Evolutionary conservation across 2,797 vertebrate species (phyloP).

Genomic region (Sebastes matsubarae): DNA sequence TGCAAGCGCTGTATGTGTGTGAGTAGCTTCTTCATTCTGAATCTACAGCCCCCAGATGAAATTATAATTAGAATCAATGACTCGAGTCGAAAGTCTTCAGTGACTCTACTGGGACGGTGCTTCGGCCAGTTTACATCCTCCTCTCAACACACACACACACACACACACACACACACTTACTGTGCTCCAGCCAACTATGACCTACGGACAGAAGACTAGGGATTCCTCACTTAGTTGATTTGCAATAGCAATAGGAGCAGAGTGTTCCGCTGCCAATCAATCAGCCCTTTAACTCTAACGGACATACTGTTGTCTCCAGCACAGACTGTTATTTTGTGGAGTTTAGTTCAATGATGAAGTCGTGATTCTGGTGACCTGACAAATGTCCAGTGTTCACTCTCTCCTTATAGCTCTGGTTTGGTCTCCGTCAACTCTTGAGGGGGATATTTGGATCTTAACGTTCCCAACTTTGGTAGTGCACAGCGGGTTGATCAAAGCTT

Average conservation of each 20-base stretch:
- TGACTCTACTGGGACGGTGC: conserved; percentile 25
- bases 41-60: conserved; percentile 22
- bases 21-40: neutral
- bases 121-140: conserved; percentile 10
- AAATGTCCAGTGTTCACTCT: neutral
- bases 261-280: neutral
- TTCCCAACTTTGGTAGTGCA: too few relatives aligned
- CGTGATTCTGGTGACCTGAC: neutral
- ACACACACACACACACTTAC: neutral
- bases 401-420: neutral
- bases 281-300: conserved; percentile 38
- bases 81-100: conserved; percentile 32
- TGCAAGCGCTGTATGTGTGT: neutral
- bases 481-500: too few relatives aligned
- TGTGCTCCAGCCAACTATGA: neutral
- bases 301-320: conserved; percentile 34
- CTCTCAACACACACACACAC: neutral
- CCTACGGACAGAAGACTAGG: conserved; percentile 17
- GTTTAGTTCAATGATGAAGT: neutral
- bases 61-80: conserved; percentile 49
- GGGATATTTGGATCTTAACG: too few relatives aligned
- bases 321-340: conserved; percentile 19
- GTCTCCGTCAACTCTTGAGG: neutral
- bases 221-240: conserved; percentile 34
- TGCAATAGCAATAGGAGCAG: conserved; percentile 22